Conservation (phyloP, 2,888 invertebrate genomes). For the Ariolimax columbianus region DNA sequence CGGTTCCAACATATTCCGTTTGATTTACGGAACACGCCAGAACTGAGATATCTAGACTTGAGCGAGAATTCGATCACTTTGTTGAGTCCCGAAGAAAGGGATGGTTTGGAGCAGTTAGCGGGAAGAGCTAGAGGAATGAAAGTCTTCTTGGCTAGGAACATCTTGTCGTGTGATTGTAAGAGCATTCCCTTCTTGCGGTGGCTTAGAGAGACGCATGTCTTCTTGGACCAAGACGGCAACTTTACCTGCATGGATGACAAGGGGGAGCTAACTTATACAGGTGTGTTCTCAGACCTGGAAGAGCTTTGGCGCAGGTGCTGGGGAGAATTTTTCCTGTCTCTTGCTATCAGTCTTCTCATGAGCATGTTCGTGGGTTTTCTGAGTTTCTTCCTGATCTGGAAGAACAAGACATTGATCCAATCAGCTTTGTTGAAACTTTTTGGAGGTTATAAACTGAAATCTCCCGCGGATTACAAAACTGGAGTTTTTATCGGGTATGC, state of each 20-base stretch:
- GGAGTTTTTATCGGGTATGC: slow-evolving; percentile 39
- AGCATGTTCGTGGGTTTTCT: neutral
- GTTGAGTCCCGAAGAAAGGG: neutral
- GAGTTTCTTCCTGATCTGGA: neutral
- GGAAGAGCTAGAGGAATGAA: neutral
- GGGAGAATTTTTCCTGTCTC: neutral
- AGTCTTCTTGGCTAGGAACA: slow-evolving; percentile 9
- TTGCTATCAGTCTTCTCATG: neutral
- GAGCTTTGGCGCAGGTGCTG: slow-evolving; percentile 18
- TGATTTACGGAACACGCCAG: neutral
- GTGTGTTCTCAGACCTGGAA: neutral
- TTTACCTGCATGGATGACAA: neutral
- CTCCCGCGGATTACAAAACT: neutral
- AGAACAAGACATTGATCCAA: neutral
- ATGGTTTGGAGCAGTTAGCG: neutral
- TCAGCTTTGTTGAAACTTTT: neutral
- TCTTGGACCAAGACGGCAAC: neutral
- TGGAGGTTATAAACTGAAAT: slow-evolving; percentile 4
- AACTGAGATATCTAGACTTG: slow-evolving; percentile 10
- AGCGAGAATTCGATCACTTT: slow-evolving; percentile 11
- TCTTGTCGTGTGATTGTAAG: slow-evolving; percentile 26
- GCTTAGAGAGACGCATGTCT: slow-evolving; percentile 5
- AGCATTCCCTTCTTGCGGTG: slow-evolving; percentile 23
- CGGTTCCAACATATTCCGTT: slow-evolving; percentile 14
- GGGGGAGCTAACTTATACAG: neutral